Evolutionary conservation across 2,113 vertebrate genomes (phyloP).

Genomic region (Takifugu bimaculatus): DNA sequence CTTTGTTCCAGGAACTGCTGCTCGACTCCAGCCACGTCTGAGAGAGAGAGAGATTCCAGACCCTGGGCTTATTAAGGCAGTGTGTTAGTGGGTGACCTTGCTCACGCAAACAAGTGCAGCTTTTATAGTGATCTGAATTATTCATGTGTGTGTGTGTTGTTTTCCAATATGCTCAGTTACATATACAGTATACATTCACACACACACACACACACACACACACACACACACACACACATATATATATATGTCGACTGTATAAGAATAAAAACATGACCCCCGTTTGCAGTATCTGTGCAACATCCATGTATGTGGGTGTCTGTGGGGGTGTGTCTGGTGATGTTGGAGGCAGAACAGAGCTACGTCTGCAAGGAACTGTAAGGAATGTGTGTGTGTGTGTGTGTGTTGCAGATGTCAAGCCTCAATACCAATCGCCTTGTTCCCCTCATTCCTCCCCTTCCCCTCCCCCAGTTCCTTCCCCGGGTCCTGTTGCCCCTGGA

Average conservation of each 20-base stretch:
- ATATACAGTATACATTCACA: neutral
- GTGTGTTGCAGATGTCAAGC: conserved; percentile 2
- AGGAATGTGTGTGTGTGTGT: conserved; percentile 2
- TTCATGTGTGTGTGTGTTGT: conserved; percentile 26
- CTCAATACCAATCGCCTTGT: conserved; percentile 1
- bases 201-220: neutral
- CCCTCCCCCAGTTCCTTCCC: conserved; percentile 9
- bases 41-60: conserved; percentile 18
- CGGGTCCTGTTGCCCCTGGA: conserved; percentile 26
- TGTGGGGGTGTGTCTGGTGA: neutral
- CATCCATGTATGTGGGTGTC: neutral
- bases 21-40: conserved; percentile 45
- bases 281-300: neutral
- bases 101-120: conserved; percentile 26
- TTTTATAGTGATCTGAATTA: conserved; percentile 39
- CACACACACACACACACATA: neutral
- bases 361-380: neutral
- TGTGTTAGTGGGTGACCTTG: conserved; percentile 64
- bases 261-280: too few relatives aligned
- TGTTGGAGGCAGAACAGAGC: neutral
- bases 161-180: neutral
- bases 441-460: conserved; percentile 1
- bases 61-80: conserved; percentile 49
- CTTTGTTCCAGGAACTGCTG: conserved; percentile 43
- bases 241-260: neutral